A percentile compares a stretch with the other conserved stretches of the same genome.
Evolutionary conservation across 2,888 invertebrate genomes (phyloP).

Genomic region (Chloroclysta siterata): DNA sequence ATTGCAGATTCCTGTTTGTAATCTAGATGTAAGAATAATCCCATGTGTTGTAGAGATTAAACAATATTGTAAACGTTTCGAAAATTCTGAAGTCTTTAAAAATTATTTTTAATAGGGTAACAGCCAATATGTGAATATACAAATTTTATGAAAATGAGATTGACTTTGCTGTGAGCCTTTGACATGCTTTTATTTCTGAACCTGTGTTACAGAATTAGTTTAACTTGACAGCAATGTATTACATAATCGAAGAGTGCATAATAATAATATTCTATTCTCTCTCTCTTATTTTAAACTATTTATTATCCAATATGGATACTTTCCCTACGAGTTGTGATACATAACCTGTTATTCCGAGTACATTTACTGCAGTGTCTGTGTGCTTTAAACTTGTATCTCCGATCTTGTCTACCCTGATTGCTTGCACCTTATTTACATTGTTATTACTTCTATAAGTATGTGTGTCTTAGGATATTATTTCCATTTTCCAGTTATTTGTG

Average conservation of each 20-base stretch:
- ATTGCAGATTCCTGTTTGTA: slow-evolving; percentile 84
- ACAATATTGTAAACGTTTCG: slow-evolving; percentile 44
- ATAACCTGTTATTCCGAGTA: slow-evolving; percentile 9
- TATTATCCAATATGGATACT: slow-evolving; percentile 9
- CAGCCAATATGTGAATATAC: slow-evolving; percentile 25
- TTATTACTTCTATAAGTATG: slow-evolving; percentile 59
- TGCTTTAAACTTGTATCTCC: slow-evolving; percentile 6
- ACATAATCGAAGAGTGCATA: slow-evolving; percentile 7
- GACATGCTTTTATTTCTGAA: slow-evolving; percentile 8
- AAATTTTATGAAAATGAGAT: slow-evolving; percentile 12
- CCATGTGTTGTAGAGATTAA: slow-evolving; percentile 51
- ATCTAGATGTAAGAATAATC: slow-evolving; percentile 75
- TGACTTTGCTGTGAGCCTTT: slow-evolving; percentile 6
- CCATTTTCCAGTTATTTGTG: slow-evolving; percentile 57
- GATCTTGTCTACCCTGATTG: slow-evolving; percentile 36
- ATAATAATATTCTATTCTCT: slow-evolving; percentile 2
- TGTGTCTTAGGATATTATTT: slow-evolving; percentile 57
- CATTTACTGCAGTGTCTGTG: slow-evolving; percentile 12
- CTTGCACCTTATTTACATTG: slow-evolving; percentile 48
- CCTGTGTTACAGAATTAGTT: slow-evolving; percentile 3
- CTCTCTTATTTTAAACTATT: not conserved
- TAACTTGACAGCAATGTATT: slow-evolving; percentile 10
- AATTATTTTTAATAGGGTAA: slow-evolving; percentile 65
- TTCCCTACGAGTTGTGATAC: slow-evolving; percentile 25
- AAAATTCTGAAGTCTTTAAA: slow-evolving; percentile 62